Conservation (phyloP, 2,797 vertebrate species). For the Falco columbarius region DNA sequence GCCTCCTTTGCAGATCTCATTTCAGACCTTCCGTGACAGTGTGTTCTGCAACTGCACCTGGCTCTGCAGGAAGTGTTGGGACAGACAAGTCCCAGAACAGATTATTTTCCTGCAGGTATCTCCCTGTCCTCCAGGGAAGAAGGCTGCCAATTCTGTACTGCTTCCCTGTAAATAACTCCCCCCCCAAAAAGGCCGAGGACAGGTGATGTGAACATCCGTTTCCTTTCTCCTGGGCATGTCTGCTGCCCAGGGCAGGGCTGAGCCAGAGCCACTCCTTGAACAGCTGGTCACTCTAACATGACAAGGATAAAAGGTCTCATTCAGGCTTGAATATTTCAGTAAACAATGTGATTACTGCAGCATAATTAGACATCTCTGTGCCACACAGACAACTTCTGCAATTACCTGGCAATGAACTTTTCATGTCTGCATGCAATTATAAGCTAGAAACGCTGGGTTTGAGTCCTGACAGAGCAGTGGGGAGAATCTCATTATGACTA, state of each 20-base stretch:
- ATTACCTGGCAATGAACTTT: not conserved
- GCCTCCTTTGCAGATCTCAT: not conserved
- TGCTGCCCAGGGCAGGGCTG: not conserved
- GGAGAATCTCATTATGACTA: not conserved
- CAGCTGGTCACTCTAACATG: not conserved
- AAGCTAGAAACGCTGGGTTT: not conserved
- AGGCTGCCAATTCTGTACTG: not conserved
- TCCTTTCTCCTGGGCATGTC: not conserved
- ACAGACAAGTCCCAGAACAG: not conserved
- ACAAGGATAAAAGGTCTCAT: not conserved
- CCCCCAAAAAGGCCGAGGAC: not conserved
- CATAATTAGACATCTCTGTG: not conserved
- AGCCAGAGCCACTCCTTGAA: not conserved
- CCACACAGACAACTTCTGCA: not conserved
- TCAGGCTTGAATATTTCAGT: not conserved
- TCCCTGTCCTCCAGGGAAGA: not conserved
- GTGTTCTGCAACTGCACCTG: not conserved
- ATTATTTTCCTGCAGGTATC: conserved; percentile 1
- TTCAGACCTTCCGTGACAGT: not conserved
- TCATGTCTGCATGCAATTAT: not conserved
- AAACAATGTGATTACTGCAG: conserved; percentile 20
- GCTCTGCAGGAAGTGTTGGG: not conserved
- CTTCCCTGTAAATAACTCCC: not conserved
- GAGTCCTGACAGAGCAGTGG: not conserved
- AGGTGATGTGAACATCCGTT: not conserved